Evolutionary conservation across 1,140 invertebrate genomes (phyloP), one percentile per base, ranked within the genome.

Genomic region (Tetranychus cinnabarinus): DNA sequence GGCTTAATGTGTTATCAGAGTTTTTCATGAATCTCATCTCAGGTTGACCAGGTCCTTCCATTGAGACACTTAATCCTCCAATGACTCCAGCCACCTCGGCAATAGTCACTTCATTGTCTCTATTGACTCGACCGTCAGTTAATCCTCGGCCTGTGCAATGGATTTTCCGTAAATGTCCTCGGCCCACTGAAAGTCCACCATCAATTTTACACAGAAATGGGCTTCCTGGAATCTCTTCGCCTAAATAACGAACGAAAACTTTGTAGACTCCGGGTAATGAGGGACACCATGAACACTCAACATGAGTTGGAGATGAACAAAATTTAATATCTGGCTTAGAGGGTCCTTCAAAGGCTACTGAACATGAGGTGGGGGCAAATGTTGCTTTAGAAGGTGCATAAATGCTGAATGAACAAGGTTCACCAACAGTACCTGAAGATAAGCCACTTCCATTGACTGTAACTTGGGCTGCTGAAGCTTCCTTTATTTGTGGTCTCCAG

Each of bases 241-340:
- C 56, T 3, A 64, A 56, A 58, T 65, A 65, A 46, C 60, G 61
- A 35, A 63, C 52, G 37, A 62, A 57, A 56, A 65, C 64, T 31
- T 65, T 65, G 48, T 65, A 65, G 2, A 12, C 31, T 13, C 64
- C 64, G 36, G 64, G 64, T 13, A 61, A 48, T 47, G 65, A 65
- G 2, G 64, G 62, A 35, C n/a, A 52, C 42, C 63, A 65, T 55
- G 70, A 70, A 13, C 77, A 74, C 48, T 71, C 66, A 62, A 74
- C 75, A 13, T 74, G 74, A 56, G 76, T 74, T 60, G 75, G 72
- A 56, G 73, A 73, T 64, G 76, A 74, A 65, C 88, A 83, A 65
- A 76, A 77, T 37, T 73, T 73, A 60, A 77, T 76, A 61, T 77
- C 75, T 13, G 76, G 75, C 65, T 77, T 77, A 60, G 73, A 75